Conservation (phyloP, 2,888 invertebrate species). For the Nycteola revayana region DNA sequence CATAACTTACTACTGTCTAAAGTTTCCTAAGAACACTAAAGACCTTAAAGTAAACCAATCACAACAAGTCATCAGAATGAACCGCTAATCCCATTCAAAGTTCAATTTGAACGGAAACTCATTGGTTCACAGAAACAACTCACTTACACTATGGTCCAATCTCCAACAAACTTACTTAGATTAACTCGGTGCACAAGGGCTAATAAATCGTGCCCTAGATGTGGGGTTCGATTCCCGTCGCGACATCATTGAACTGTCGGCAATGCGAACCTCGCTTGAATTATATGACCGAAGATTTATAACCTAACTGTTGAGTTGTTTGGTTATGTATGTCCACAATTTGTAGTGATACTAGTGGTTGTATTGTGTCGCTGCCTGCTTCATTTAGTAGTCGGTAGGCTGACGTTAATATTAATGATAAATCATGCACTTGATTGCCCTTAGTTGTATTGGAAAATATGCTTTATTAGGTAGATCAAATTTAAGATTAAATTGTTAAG, state of each 20-base stretch:
- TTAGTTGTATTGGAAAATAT: too few relatives aligned
- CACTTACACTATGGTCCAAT: too few relatives aligned
- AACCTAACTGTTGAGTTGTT: conserved; percentile 26
- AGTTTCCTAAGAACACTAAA: background rate
- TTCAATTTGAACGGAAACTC: too few relatives aligned
- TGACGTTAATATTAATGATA: too few relatives aligned
- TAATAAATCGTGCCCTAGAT: conserved; percentile 37
- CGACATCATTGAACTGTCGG: conserved; percentile 42
- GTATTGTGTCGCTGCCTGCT: conserved; percentile 1
- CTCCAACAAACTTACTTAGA: background rate
- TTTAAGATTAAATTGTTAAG: too few relatives aligned
- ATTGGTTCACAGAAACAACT: too few relatives aligned
- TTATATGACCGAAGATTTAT: conserved; percentile 33
- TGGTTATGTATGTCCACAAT: conserved; percentile 10
- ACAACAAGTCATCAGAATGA: background rate
- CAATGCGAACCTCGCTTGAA: conserved; percentile 20
- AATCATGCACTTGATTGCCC: too few relatives aligned
- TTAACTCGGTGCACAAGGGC: conserved; percentile 9
- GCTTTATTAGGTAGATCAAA: too few relatives aligned
- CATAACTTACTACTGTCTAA: too few relatives aligned
- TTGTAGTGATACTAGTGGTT: conserved; percentile 12
- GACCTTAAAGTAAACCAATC: background rate
- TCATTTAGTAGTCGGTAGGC: background rate
- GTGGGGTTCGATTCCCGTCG: conserved; percentile 36
- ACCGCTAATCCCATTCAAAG: too few relatives aligned